Evolutionary conservation across 30 jellyfish, hydroid and myxozoan species (phyloP).

Genomic region (Nemopilema nomurai): DNA sequence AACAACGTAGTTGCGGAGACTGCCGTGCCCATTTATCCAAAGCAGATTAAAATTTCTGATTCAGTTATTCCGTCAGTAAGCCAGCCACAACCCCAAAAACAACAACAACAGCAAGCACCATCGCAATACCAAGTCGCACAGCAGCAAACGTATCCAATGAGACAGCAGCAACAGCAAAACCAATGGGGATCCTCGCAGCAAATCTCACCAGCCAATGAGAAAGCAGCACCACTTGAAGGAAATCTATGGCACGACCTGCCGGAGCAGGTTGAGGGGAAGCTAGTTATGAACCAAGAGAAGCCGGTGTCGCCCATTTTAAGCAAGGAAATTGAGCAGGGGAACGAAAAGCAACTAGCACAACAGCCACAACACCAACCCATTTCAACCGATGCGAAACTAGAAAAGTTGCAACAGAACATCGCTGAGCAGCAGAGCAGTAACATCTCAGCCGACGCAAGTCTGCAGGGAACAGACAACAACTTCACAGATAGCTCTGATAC

Average conservation of each 20-base stretch:
- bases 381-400: conserved; percentile 27
- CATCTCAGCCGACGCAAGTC: not conserved
- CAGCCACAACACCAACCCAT: not conserved
- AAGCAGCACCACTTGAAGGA: not conserved
- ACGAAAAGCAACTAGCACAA: conserved; percentile 79
- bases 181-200: not conserved
- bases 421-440: conserved; percentile 1
- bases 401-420: conserved; percentile 28
- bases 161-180: conserved; percentile 18
- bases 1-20: conserved; percentile 48
- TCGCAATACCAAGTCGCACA: not conserved
- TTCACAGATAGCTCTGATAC: conserved; percentile 61
- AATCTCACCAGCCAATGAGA: not conserved
- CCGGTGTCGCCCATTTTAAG: conserved; percentile 14
- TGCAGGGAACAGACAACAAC: conserved; percentile 21
- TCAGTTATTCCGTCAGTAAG: not conserved
- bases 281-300: conserved; percentile 39
- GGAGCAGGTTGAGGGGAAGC: conserved; percentile 55
- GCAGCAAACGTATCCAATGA: conserved; percentile 9
- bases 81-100: conserved; percentile 33
- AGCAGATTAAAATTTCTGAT: conserved; percentile 18
- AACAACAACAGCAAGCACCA: conserved; percentile 23
- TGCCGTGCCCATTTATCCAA: conserved; percentile 33
- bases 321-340: conserved; percentile 37
- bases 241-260: conserved; percentile 47